Evolutionary conservation across 1,140 invertebrate species (phyloP), one percentile per base, ranked within the genome.

Genomic region (Drosophila littoralis): DNA sequence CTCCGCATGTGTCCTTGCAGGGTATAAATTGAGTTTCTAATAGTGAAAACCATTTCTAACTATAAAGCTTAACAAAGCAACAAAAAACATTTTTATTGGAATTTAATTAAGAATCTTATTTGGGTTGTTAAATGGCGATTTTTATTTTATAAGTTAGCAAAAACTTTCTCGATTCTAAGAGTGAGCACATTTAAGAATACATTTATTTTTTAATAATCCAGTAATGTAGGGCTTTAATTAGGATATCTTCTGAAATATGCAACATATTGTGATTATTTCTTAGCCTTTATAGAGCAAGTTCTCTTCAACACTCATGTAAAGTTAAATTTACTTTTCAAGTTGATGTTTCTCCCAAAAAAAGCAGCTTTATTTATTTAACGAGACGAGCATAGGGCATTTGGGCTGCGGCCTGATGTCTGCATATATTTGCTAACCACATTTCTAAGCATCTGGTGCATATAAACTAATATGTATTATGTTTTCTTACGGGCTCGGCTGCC

Each of bases 391-490:
- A 73, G 64, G 17, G 63, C 38, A 67, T 67, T 51, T 15, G 8
- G 12, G 7, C 8, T 36, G 7, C 9, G 38, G 9, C 13, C 15
- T 13, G 1, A 1, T 15, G 13, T 22, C 0, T 22, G 8, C 13
- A n/a, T n/a, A 1, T 32, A 57, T 63, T 59, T 59, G 22, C 9
- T 33, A 40, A 60, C 12, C 35, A 50, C 43, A 43, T 57, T 81
- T 63, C 50, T 63, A 57, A 64, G 45, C 82, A 85, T 69, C 68
- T 85, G 82, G 40, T 75, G 75, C 77, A 79, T 72, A 77, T 76
- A 58, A 67, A 43, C 22, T 60, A 57, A 59, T 55, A 58, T 60
- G 42, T 57, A 65, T 79, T 69, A 72, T 86, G 50, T 60, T 81
- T 60, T 66, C 71, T 50, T 74, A 52, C 38, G 22, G 38, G 40